Base-by-base conservation (phyloP, 2,113 vertebrate species). In the Chamaetylas fuelleborni region DNA sequence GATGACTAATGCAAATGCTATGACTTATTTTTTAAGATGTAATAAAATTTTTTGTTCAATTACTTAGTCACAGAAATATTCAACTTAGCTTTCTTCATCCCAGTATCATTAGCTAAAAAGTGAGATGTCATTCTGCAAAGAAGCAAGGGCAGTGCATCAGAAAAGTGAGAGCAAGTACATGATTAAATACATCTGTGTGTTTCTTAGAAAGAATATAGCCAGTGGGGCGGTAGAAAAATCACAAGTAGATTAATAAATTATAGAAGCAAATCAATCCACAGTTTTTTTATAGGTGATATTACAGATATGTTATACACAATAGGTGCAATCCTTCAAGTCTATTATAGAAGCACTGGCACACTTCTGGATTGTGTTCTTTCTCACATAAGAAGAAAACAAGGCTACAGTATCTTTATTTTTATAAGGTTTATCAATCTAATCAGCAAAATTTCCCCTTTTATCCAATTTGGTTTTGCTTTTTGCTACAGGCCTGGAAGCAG, bases 21-120 rank as follows among this genome's bases (percentile, higher is more conserved):
- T 69, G 23, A 56, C 73, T 91, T 77, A 91, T 85, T 95, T 94
- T 81, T 72, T 82, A 96, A 83, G 71, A 57, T 28, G 17, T 74
- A 72, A 74, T 67, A 83, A 77, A 80, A 18, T 57, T 85, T 86
- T 87, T 84, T 80, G 26, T 86, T 94, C 73, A 78, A 53, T 81
- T 81, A 78, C 43, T 56, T 60, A 86, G 47, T 64, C 85, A 94
- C 57, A 82, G 29, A 82, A 88, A 80, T 51, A 92, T 28, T 93
- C 78, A 81, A 74, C 53, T 87, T 92, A 64, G 70, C 53, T 58
- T 93, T 92, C 66, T 73, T 92, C 88, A 89, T 36, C 56, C 40
- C 79, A 28, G 25, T 77, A 43, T 58, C 71, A 62, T 74, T 82
- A 88, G 72, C 73, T 94, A 87, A 80, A 33, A 79, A 94, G 57